Evolutionary conservation across 2,113 vertebrate species (phyloP).

Genomic region (Lepisosteus osseus): DNA sequence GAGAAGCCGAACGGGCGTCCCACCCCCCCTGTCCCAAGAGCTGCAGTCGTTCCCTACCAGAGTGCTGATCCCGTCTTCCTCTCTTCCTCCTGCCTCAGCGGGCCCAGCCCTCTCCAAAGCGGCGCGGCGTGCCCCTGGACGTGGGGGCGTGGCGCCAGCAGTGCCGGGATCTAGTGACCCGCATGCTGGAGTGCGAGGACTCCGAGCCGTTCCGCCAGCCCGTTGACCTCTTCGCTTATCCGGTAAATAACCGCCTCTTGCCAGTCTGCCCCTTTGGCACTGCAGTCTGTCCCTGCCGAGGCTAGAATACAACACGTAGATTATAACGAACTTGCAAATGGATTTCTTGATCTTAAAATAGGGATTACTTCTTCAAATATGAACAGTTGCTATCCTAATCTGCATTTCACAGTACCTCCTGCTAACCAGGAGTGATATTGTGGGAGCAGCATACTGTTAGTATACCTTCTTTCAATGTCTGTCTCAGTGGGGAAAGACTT

Average conservation of each 20-base stretch:
- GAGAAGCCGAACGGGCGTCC: too few species aligned
- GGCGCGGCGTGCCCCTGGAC: slow-evolving; percentile 59
- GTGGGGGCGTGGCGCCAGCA: slow-evolving; percentile 77
- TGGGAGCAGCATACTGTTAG: too few species aligned
- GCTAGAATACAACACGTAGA: too few species aligned
- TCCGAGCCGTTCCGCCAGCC: slow-evolving; percentile 88
- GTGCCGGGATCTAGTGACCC: slow-evolving; percentile 81
- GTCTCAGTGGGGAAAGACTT: too few species aligned
- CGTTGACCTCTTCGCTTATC: slow-evolving; percentile 81
- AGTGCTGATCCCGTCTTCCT: not conserved
- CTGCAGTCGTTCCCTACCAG: too few species aligned
- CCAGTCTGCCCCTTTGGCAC: not conserved
- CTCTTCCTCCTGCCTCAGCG: slow-evolving; percentile 31
- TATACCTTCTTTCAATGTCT: too few species aligned
- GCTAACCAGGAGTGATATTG: too few species aligned
- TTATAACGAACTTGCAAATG: too few species aligned
- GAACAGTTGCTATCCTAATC: too few species aligned
- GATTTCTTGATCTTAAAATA: too few species aligned
- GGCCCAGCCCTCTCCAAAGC: slow-evolving; percentile 34
- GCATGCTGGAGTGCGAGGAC: slow-evolving; percentile 82
- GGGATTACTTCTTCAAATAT: not conserved
- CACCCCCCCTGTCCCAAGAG: too few species aligned
- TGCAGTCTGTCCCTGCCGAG: not conserved
- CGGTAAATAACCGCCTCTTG: slow-evolving; percentile 56
- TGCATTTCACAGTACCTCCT: too few species aligned